Evolutionary conservation across 1,140 invertebrate species (phyloP), one percentile per base, ranked within the genome.

Genomic region (Whitmania pigra): DNA sequence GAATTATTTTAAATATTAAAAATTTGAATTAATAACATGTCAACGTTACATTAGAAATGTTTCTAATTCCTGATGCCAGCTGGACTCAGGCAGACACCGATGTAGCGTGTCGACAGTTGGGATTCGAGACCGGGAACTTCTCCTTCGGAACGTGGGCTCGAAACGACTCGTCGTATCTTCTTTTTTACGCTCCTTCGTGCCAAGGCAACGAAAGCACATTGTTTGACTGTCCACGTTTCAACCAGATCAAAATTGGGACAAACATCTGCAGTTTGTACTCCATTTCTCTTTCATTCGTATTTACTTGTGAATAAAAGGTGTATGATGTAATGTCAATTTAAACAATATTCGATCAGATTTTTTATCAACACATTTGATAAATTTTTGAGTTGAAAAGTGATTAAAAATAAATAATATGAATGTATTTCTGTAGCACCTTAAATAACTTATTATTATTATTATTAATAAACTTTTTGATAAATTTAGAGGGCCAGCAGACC

Each of bases 21-120:
- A n/a, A n/a, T n/a, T n/a, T n/a, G n/a, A n/a, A n/a, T n/a, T n/a
- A n/a, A n/a, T n/a, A n/a, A n/a, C n/a, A n/a, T n/a, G n/a, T n/a
- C n/a, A n/a, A n/a, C n/a, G n/a, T n/a, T n/a, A n/a, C n/a, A n/a
- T n/a, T n/a, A n/a, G 11, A 22, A 4, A 63, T 18, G 11, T 63
- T 63, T 20, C 2, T 63, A 18, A 18, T 11, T 25, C 0, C 18
- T 49, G 5, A 73, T 76, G 78, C 53, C 82, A 96, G 93, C 84
- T 97, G 93, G 92, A 96, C 93, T 0, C 80, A 87, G 73, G 86
- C 87, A 63, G 93, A 96, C 82, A 87, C 93, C 77, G 88, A 91
- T 78, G 92, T 91, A 20, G 90, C 90, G 2, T 98, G 94, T 80
- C 85, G 89, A 68, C 90, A 94, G 79, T 83, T 97, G 77, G 94